phyloP scores from a whole-genome alignment of 2,888 invertebrate genomes.

The Schizaphis graminum region DNA sequence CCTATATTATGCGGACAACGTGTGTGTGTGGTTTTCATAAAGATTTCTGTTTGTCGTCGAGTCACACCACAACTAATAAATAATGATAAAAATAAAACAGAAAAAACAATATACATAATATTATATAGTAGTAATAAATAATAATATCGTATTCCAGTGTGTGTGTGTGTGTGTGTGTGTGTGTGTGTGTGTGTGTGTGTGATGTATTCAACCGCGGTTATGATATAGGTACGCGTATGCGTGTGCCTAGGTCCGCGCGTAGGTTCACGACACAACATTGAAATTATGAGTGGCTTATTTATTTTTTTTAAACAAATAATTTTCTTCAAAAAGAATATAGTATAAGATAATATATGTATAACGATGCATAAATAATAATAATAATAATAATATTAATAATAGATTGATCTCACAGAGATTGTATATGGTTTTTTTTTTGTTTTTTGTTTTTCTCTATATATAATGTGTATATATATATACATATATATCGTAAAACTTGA shows the following conservation, averaged over 20 bases:
- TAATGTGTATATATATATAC: not conserved
- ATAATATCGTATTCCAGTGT: not conserved
- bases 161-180: not conserved
- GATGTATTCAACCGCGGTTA: not conserved
- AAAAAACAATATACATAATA: not conserved
- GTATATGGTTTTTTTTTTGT: not conserved
- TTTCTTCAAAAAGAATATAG: conserved; percentile 18
- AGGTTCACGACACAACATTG: not conserved
- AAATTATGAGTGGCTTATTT: not conserved
- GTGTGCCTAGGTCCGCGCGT: not conserved
- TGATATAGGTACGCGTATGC: not conserved
- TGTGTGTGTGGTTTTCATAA: not conserved
- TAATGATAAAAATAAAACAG: conserved; percentile 37
- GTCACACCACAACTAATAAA: conserved; percentile 36
- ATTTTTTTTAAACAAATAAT: not conserved
- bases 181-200: not conserved
- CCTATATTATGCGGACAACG: not conserved
- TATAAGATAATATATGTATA: conserved; percentile 25
- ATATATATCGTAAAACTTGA: not conserved
- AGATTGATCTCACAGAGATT: conserved; percentile 64
- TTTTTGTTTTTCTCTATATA: conserved; percentile 20
- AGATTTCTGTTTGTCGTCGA: conserved; percentile 1
- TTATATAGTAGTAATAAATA: not conserved
- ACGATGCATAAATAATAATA: conserved; percentile 60
- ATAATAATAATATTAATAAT: conserved; percentile 58